Base-by-base conservation (phyloP, 2,113 vertebrate species). In the Manacus vitellinus region DNA sequence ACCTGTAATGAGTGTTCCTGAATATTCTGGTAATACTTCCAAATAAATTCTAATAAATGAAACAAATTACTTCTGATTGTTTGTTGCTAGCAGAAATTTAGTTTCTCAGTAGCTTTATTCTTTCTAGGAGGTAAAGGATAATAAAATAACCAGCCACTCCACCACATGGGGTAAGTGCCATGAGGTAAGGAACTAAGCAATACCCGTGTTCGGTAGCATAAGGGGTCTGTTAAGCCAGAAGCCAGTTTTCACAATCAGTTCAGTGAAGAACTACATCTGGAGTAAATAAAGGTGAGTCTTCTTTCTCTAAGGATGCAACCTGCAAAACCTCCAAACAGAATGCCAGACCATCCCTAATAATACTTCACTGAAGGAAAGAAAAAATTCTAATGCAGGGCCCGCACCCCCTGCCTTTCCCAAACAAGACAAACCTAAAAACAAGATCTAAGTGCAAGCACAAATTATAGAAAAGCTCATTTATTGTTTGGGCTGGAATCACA, bases 11-110 rank as follows among this genome's bases (percentile, higher is more conserved):
- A 82, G 83, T 17, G 67, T 81, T 82, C 67, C 76, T 43, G 20
- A n/a, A 23, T 93, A 76, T 71, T 86, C 33, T 81, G 82, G 44
- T 82, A 97, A 91, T 87, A 89, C 66, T 96, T 80, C 91, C 54
- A 77, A 83, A 91, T 86, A 93, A 96, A 84, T 52, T 63, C 88
- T 67, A 3, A 59, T 54, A 66, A 92, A 66, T 73, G 5, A 95
- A 94, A 89, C 47, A 2, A 82, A 39, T 85, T 85, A 56, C 30
- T 94, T 73, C 75, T 88, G 61, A 76, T 56, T 33, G 23, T 55
- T 58, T 87, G 22, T 67, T 77, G 68, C 33, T 89, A 90, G 77
- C 27, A 95, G 76, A 92, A 92, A 72, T 49, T 78, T 61, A 52
- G 10, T 43, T 85, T 58, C 31, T 78, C 15, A 14, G 4, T 11